Base-by-base conservation (phyloP, 2,797 vertebrate species). In the Chrysocyon brachyurus region DNA sequence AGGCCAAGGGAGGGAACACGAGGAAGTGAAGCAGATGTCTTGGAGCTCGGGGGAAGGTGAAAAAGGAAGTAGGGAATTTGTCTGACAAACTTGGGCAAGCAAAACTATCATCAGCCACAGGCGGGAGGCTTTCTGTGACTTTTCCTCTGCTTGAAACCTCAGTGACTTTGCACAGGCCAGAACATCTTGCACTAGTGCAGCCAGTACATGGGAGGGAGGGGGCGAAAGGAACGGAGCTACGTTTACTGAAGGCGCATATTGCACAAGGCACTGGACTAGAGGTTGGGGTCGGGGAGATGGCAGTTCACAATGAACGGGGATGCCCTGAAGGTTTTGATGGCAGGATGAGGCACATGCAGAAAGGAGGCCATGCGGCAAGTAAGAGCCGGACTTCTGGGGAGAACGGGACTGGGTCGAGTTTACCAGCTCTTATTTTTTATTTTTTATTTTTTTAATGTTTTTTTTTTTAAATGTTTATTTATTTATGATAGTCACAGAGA, bases 51-150 rank as follows among this genome's bases (percentile, higher is more conserved):
- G 36, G 36, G 90, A 82, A 94, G 86, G 93, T 61, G 6, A 66
- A 91, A 94, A 89, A 96, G 92, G 91, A 98, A 97, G 95, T 49
- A n/a, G 83, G 84, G 84, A 87, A 73, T 73, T 94, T 96, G 93
- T 94, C 90, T 97, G 93, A 96, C 90, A 97, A 82, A 97, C 90
- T 77, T 95, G 83, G 75, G 75, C 6, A 31, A 92, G 87, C 61
- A 91, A 96, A 97, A 90, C 95, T 91, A 92, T 87, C 90, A 92
- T 88, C 77, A 61, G 93, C 75, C 86, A 33, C 56, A 86, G 84
- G 87, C 89, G 82, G 87, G 84, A 93, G 46, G 68, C 63, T 86
- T 94, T 86, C 90, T 77, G 87, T 91, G 85, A 66, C 61, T 94
- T 87, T 78, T 28, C 90, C 87, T 93, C 90, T 46, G 33, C 95